phyloP scores from a whole-genome alignment of 2,797 vertebrate genomes.

The Parauchenoglanis punctatus region DNA sequence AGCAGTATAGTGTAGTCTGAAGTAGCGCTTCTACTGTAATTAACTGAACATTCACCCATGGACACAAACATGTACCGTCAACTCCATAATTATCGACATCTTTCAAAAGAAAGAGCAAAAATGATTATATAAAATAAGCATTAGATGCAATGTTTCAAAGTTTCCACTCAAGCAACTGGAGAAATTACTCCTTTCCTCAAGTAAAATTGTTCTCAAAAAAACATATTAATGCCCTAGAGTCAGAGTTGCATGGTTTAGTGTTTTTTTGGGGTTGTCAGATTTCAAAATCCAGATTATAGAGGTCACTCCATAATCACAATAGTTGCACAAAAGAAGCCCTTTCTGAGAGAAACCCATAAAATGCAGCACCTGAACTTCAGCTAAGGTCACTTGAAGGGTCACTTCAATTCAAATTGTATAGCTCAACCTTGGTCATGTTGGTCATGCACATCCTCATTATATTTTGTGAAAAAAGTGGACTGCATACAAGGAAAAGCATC shows the following conservation, averaged over 20 bases:
- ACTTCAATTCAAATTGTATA: neutral
- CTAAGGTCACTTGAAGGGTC: neutral
- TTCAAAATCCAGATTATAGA: neutral
- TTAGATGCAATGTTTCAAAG: neutral
- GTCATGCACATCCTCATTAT: neutral
- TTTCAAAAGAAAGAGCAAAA: neutral
- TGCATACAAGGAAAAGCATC: neutral
- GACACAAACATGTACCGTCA: neutral
- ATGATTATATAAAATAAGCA: neutral
- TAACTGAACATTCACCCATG: slow-evolving; percentile 6
- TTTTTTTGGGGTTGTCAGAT: too few species aligned
- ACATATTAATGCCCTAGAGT: neutral
- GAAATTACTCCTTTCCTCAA: neutral
- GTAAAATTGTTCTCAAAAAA: neutral
- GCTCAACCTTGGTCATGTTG: neutral
- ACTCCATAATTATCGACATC: neutral
- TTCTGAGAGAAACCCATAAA: neutral
- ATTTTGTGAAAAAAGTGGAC: neutral
- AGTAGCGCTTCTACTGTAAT: neutral
- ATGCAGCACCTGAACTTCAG: neutral
- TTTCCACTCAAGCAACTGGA: neutral
- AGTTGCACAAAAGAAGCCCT: neutral
- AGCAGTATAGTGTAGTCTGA: neutral
- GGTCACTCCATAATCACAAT: neutral
- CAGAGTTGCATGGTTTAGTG: neutral